Evolutionary conservation across 2,113 vertebrate genomes (phyloP), one percentile per base, ranked within the genome.

Genomic region (Psettodes erumei): DNA sequence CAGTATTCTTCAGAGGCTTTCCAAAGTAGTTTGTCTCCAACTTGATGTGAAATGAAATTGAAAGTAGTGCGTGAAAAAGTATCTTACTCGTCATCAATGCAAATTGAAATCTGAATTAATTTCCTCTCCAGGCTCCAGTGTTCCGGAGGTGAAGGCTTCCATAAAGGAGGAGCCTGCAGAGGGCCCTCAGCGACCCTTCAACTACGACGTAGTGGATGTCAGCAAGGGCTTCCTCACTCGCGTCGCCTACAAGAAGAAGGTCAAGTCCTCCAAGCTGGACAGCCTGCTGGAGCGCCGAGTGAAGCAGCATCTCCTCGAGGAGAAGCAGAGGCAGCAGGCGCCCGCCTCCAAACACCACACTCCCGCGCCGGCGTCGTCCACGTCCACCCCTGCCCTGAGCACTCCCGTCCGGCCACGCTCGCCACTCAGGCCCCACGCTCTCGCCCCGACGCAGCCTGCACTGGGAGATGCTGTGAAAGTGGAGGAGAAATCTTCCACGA

Each of bases 201-300:
- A 94, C 85, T 93, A 90, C 37, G 98, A 99, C 72, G 95, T 99
- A 50, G 96, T 99, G 76, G 96, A 99, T 59, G 97, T 99, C 87
- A 97, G 98, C 11, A 95, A 97, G 76, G 97, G 97, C 21, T 99
- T 99, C 90, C 95, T 96, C 72, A 95, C 95, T 75, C 95, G 97
- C 84, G 94, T 96, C 59, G 95, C 95, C 85, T 99, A 99, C 86
- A 97, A 96, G 93, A 98, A 95, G 92, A 96, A 95, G 88, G 96
- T 96, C 12, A 99, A 98, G 79, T 71, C 95, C 45, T 99, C 97
- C 40, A 98, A 98, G 87, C 88, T 99, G 73, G 98, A 99, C 71
- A 92, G 94, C 47, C 93, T 99, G 8, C 93, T 99, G 64, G 98
- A 99, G 91, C 94, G 97, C 51, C 92, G 98, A 59, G 94, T 97